Evolutionary conservation across 2,113 vertebrate genomes (phyloP).

Genomic region (Narcine bancroftii): DNA sequence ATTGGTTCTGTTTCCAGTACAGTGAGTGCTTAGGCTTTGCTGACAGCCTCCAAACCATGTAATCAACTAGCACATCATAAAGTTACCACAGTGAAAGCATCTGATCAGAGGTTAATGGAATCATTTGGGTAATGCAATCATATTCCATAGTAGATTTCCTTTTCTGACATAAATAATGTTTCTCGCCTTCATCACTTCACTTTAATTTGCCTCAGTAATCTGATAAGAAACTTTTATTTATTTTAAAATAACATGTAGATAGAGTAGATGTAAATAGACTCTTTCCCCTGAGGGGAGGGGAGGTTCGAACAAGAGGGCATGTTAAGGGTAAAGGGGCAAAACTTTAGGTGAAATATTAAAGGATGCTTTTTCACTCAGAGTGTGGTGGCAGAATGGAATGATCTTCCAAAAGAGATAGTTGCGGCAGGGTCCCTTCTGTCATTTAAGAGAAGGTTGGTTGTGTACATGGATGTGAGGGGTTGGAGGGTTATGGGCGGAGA

Average conservation of each 20-base stretch:
- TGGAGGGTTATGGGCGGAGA: no score
- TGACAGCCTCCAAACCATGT: background rate
- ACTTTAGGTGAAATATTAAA: no score
- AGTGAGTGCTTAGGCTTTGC: background rate
- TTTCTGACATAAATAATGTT: background rate
- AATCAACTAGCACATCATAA: background rate
- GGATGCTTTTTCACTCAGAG: no score
- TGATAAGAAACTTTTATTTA: background rate
- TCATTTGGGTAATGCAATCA: conserved; percentile 24
- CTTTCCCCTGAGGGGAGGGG: no score
- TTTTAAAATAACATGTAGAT: background rate
- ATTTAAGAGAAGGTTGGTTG: no score
- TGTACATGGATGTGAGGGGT: no score
- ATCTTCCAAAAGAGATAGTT: no score
- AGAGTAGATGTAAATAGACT: no score
- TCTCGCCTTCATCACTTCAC: background rate
- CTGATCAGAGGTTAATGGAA: background rate
- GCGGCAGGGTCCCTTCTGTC: no score
- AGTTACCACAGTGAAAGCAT: conserved; percentile 19
- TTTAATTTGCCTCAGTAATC: background rate
- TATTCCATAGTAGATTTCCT: background rate
- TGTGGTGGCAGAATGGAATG: no score
- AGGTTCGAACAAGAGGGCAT: no score
- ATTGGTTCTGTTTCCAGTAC: background rate
- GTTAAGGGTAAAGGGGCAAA: no score